phyloP scores from a whole-genome alignment of 2,888 invertebrate species.

The Eretmocerus hayati region DNA sequence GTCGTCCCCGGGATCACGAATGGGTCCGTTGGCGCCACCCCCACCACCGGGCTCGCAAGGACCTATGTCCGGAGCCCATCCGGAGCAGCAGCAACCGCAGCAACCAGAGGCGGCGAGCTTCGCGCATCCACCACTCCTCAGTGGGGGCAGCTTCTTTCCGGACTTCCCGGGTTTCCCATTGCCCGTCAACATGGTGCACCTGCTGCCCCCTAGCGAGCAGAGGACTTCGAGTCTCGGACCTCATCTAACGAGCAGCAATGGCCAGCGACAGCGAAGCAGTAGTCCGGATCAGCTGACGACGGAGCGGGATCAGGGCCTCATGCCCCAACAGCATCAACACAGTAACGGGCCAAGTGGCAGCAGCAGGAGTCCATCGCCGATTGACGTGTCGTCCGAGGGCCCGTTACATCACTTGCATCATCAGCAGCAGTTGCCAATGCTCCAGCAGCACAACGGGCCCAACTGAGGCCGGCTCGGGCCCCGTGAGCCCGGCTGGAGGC shows the following conservation, averaged over 20 bases:
- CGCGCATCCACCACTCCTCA: slow-evolving; percentile 38
- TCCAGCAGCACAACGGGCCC: slow-evolving; percentile 69
- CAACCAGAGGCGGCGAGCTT: slow-evolving; percentile 36
- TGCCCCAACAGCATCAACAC: slow-evolving; percentile 55
- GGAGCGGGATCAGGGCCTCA: too few species aligned
- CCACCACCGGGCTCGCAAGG: not conserved
- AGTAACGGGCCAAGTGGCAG: slow-evolving; percentile 49
- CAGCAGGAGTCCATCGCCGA: slow-evolving; percentile 36
- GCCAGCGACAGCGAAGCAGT: slow-evolving; percentile 9
- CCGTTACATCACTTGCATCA: slow-evolving; percentile 49
- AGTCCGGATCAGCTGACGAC: too few species aligned
- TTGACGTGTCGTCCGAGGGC: slow-evolving; percentile 31
- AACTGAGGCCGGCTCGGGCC: slow-evolving; percentile 59
- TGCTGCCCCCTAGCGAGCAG: slow-evolving; percentile 71
- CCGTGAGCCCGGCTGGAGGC: not conserved
- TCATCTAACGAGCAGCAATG: too few species aligned
- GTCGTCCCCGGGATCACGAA: slow-evolving; percentile 10
- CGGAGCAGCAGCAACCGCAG: slow-evolving; percentile 35
- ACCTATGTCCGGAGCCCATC: slow-evolving; percentile 27
- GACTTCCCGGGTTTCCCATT: slow-evolving; percentile 79
- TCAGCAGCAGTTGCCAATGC: slow-evolving; percentile 50
- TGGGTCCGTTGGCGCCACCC: not conserved
- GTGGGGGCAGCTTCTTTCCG: slow-evolving; percentile 62
- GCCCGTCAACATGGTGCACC: slow-evolving; percentile 77
- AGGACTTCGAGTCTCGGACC: slow-evolving; percentile 51